These are phyloP conservation scores for Sclerodermus sp. DNA, from an alignment of 2,888 invertebrate genomes.

Conservation along the genomic window DNA sequence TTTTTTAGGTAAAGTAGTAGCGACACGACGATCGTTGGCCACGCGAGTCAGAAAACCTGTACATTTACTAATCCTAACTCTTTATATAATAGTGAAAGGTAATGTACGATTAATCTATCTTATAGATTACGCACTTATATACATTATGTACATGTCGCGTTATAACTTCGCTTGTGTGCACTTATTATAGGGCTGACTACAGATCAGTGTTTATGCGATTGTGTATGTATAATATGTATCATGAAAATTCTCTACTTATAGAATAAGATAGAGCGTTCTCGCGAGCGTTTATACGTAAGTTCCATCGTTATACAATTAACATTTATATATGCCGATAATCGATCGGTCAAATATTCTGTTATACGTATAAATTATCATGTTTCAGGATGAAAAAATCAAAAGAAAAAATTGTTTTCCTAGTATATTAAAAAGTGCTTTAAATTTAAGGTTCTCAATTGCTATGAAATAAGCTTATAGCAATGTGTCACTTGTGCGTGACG, in stretches of 20 bases:
- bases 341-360: conserved; percentile 26
- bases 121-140: conserved; percentile 45
- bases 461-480: too few species aligned
- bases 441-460: too few species aligned
- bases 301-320: conserved; percentile 32
- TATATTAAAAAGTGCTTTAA: too few species aligned
- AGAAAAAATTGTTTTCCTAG: too few species aligned
- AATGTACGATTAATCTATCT: conserved; percentile 48
- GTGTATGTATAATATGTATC: conserved; percentile 17
- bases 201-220: conserved; percentile 25
- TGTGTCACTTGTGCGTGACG: too few species aligned
- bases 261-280: conserved; percentile 29
- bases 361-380: conserved; percentile 6
- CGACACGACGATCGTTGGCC: conserved; percentile 40
- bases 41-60: conserved; percentile 48
- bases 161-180: conserved; percentile 39
- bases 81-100: conserved; percentile 48
- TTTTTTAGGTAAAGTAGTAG: conserved; percentile 11
- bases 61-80: conserved; percentile 47
- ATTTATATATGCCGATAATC: conserved; percentile 27
- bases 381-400: too few species aligned
- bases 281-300: conserved; percentile 29
- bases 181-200: conserved; percentile 36
- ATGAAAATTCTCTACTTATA: conserved; percentile 45
- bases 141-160: conserved; percentile 51